Evolutionary conservation across 2,797 vertebrate species (phyloP), one percentile per base, ranked within the genome.

Genomic region (Sciaenops ocellatus): DNA sequence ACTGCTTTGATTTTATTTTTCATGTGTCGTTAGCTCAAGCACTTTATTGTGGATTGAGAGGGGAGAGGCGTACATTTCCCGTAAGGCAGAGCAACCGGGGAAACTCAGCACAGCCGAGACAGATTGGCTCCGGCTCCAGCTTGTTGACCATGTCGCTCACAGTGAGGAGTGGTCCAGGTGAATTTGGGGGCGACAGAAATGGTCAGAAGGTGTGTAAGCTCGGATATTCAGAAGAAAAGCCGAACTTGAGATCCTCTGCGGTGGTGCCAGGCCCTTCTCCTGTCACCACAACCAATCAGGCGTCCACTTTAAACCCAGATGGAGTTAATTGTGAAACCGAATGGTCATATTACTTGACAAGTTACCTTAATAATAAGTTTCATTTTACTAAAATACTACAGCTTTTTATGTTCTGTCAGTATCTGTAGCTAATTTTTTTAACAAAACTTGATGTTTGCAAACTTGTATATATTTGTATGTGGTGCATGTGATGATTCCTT

Each of bases 401-500:
- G 76, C 81, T 91, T 90, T 91, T 84, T 87, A 80, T 87, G 87
- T 93, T 91, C 84, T 38, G 74, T 93, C 87, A 90, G 86, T 91
- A 91, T 84, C 88, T 90, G 94, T 93, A 94, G 90, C 89, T 90
- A 28, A 63, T 88, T 90, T 90, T 75, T 82, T 81, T 61, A 84
- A 85, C 68, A 76, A 85, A 87, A 93, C 84, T 88, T 80, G 78
- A 90, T 80, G 71, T 93, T 91, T 91, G 90, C 79, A 85, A 85
- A 85, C 57, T 47, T 95, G 92, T 95, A 92, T 70, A 93, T 95
- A 94, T 93, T 90, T 93, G 81, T 92, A 91, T 85, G 86, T 91
- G 67, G 80, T 91, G 91, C 87, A 93, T 92, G 93, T 90, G 73
- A 82, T 65, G 66, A 73, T 83, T 84, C 59, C 42, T 79, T 34